Evolutionary conservation across 2,888 invertebrate species (phyloP).

Genomic region (Fragum fragum): DNA sequence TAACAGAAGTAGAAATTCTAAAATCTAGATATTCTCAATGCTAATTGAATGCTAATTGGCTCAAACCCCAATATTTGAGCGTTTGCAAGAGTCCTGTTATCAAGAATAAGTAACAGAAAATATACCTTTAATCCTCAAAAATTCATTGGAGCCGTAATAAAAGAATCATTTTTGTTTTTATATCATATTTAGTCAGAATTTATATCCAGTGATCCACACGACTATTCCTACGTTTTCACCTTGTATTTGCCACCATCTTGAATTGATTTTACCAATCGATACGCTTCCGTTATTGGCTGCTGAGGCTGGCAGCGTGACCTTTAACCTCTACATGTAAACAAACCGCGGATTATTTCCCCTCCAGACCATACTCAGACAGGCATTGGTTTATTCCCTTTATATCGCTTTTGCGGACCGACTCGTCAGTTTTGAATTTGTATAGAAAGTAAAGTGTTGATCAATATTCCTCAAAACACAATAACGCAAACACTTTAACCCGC

Average conservation of each 20-base stretch:
- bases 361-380: neutral
- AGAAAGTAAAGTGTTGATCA: too few species aligned
- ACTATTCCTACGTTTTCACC: conserved; percentile 58
- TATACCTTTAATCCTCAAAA: conserved; percentile 17
- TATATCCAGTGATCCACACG: conserved; percentile 7
- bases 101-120: neutral
- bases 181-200: conserved; percentile 47
- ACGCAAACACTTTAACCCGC: too few species aligned
- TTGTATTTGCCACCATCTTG: conserved; percentile 65
- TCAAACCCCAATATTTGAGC: conserved; percentile 22
- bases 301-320: conserved; percentile 50
- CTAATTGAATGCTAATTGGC: conserved; percentile 59
- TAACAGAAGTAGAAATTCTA: neutral
- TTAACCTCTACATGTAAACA: conserved; percentile 54
- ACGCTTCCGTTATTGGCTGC: conserved; percentile 60
- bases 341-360: conserved; percentile 41
- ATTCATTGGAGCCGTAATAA: neutral
- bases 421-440: too few species aligned
- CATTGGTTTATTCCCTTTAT: conserved; percentile 24
- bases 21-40: conserved; percentile 22
- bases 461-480: too few species aligned
- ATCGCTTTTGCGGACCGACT: too few species aligned
- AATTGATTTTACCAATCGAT: conserved; percentile 68
- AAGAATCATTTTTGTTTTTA: conserved; percentile 26
- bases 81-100: neutral